These are phyloP conservation scores for Calephelis perditalis DNA, from an alignment of 2,888 invertebrate species.

Conservation along the genomic window DNA sequence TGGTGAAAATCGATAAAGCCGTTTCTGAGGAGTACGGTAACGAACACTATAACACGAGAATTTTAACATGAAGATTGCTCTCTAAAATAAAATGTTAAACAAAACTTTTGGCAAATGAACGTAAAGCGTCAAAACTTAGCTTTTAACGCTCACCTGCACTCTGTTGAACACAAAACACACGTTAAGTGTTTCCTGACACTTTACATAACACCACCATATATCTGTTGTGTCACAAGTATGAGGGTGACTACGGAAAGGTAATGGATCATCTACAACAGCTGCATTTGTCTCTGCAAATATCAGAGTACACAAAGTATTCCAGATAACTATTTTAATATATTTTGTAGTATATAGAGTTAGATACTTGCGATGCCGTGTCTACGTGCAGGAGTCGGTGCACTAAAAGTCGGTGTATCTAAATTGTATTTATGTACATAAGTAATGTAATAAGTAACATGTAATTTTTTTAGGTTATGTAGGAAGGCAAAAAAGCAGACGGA, in stretches of 20 bases:
- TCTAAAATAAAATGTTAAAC: conserved; percentile 5
- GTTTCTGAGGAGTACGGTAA: too few species aligned
- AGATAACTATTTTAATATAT: too few species aligned
- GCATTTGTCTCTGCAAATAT: background rate
- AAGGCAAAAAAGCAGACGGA: too few species aligned
- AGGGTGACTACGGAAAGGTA: conserved; percentile 3
- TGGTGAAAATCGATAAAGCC: too few species aligned
- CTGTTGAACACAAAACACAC: conserved; percentile 27
- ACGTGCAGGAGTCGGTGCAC: background rate
- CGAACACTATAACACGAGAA: too few species aligned
- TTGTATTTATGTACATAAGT: too few species aligned
- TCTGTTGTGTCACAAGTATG: background rate
- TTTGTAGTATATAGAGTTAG: too few species aligned
- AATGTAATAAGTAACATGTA: too few species aligned
- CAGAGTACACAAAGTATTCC: too few species aligned
- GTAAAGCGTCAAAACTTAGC: conserved; percentile 18
- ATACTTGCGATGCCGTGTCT: background rate
- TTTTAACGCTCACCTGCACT: conserved; percentile 25
- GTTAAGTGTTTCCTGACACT: conserved; percentile 29
- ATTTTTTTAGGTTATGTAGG: too few species aligned
- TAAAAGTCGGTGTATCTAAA: too few species aligned
- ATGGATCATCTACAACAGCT: conserved; percentile 3
- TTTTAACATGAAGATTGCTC: too few species aligned
- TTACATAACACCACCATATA: conserved; percentile 11
- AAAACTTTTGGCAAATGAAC: background rate